These are phyloP conservation scores for Misgurnus mizolepis DNA, from an alignment of 2,113 vertebrate genomes.

Conservation along the genomic window DNA sequence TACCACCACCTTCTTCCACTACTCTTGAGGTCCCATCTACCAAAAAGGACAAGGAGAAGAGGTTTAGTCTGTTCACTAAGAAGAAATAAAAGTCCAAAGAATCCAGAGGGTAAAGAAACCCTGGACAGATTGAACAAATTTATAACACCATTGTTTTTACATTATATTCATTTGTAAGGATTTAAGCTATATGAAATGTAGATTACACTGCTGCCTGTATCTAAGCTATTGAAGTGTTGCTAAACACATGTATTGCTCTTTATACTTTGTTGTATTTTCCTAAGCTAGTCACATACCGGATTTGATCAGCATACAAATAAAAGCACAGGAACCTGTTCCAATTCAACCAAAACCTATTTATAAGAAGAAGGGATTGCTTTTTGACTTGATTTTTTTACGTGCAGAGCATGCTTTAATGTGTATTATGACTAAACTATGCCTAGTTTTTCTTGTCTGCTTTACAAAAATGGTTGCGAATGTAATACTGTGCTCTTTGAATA, in stretches of 20 bases:
- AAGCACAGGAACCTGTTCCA: constrained; percentile 74
- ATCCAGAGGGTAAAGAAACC: constrained; percentile 12
- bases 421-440: constrained; percentile 52
- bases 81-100: constrained; percentile 81
- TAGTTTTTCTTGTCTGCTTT: constrained; percentile 67
- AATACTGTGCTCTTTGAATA: constrained; percentile 75
- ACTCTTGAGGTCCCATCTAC: constrained; percentile 66
- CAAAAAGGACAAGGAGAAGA: constrained; percentile 88
- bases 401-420: constrained; percentile 65
- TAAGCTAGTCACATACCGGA: constrained; percentile 53
- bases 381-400: constrained; percentile 42
- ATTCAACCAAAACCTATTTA: constrained; percentile 76
- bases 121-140: constrained; percentile 56
- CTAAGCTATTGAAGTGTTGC: constrained; percentile 63
- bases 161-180: constrained; percentile 67
- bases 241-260: constrained; percentile 54
- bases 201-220: constrained; percentile 70
- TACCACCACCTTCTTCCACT: constrained; percentile 77
- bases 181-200: constrained; percentile 57
- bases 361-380: constrained; percentile 48
- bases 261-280: constrained; percentile 44
- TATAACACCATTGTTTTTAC: constrained; percentile 61
- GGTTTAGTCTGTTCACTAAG: constrained; percentile 88
- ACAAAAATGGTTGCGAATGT: constrained; percentile 77
- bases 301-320: constrained; percentile 62